phyloP scores from a whole-genome alignment of 1,140 invertebrate species.

The Drosophila lacertosa region DNA sequence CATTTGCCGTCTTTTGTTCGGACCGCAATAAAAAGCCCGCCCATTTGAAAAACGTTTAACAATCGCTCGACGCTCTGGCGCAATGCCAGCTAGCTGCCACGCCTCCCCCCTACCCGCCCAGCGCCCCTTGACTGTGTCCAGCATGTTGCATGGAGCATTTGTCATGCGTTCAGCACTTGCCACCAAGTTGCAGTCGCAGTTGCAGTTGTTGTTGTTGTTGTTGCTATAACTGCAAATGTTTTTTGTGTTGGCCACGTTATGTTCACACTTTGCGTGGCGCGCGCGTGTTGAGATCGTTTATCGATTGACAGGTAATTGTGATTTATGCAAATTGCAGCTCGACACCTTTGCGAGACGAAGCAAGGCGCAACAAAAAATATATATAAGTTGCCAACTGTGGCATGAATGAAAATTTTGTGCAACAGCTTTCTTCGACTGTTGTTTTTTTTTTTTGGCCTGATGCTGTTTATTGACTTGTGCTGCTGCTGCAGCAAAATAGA shows the following conservation, averaged over 20 bases:
- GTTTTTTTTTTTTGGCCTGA: conserved; percentile 51
- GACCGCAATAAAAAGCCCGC: conserved; percentile 34
- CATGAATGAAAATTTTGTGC: conserved; percentile 31
- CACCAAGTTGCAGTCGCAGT: conserved; percentile 10
- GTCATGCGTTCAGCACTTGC: conserved; percentile 58
- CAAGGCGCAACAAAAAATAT: background rate
- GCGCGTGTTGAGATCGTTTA: conserved; percentile 60
- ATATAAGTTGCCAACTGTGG: conserved; percentile 2
- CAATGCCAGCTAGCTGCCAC: conserved; percentile 44
- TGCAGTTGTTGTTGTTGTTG: conserved; percentile 12
- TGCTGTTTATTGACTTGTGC: conserved; percentile 70
- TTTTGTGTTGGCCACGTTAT: conserved; percentile 42
- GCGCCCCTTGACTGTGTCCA: no score
- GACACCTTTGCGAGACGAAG: conserved; percentile 57
- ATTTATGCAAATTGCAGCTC: conserved; percentile 75
- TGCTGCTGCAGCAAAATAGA: conserved; percentile 58
- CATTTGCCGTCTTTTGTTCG: conserved; percentile 58
- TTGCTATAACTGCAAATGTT: conserved; percentile 37
- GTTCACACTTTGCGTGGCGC: conserved; percentile 38
- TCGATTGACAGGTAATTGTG: conserved; percentile 80
- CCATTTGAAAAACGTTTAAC: conserved; percentile 61
- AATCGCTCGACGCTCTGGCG: conserved; percentile 52
- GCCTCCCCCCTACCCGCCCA: background rate
- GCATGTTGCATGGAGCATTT: conserved; percentile 50
- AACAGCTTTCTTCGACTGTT: conserved; percentile 53